These are phyloP conservation scores for Diloba caeruleocephala DNA, from an alignment of 2,888 invertebrate species.

Conservation along the genomic window DNA sequence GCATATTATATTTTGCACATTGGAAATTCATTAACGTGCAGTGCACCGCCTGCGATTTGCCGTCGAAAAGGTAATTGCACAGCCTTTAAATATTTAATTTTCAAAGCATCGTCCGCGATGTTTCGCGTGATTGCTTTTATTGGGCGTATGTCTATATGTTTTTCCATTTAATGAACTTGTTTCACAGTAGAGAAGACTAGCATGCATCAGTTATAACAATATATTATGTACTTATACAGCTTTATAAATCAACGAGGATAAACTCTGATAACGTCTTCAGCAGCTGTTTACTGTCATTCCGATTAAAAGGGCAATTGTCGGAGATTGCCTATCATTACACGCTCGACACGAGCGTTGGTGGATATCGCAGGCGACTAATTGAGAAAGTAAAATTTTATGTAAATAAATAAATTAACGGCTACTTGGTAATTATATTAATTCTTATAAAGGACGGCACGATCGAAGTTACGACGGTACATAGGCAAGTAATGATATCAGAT, in stretches of 20 bases:
- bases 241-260: constrained; percentile 63
- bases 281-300: constrained; percentile 62
- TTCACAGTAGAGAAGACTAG: constrained; percentile 54
- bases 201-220: constrained; percentile 55
- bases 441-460: constrained; percentile 36
- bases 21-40: constrained; percentile 74
- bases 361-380: constrained; percentile 52
- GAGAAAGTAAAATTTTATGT: constrained; percentile 59
- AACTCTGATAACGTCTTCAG: constrained; percentile 63
- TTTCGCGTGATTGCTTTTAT: constrained; percentile 72
- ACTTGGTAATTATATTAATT: constrained; percentile 46
- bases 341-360: constrained; percentile 40
- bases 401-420: constrained; percentile 50
- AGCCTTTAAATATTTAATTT: constrained; percentile 78
- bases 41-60: constrained; percentile 73
- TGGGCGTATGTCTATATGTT: constrained; percentile 60
- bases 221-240: constrained; percentile 54
- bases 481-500: constrained; percentile 43
- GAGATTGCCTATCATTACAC: constrained; percentile 58
- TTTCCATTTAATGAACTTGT: constrained; percentile 75
- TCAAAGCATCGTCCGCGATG: constrained; percentile 67
- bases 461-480: constrained; percentile 32
- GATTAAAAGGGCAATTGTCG: constrained; percentile 58
- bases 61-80: constrained; percentile 77
- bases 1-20: constrained; percentile 65